Percentiles rank a stretch among this genome's conserved stretches.
Conservation (phyloP, 1,140 invertebrate genomes). For the Neodiprion pinetum region DNA sequence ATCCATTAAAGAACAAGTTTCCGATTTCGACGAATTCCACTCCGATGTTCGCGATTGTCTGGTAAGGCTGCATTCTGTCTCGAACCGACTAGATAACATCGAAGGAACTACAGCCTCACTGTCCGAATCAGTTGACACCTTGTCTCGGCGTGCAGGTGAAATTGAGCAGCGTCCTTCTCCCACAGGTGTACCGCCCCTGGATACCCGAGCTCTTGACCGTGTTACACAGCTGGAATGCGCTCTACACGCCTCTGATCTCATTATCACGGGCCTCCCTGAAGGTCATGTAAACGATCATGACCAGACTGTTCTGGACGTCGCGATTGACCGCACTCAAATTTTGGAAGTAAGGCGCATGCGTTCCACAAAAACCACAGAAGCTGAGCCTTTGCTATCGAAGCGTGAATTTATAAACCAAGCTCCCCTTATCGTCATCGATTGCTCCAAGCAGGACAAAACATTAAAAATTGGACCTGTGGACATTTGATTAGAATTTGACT, state of each 20-base stretch:
- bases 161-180: neutral
- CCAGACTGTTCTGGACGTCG: neutral
- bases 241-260: too few species aligned
- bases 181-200: neutral
- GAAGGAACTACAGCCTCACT: neutral
- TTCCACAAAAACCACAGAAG: neutral
- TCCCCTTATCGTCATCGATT: too few species aligned
- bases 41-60: constrained; percentile 1
- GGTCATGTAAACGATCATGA: neutral
- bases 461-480: too few species aligned
- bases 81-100: neutral
- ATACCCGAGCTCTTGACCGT: neutral
- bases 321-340: neutral
- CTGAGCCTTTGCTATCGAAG: too few species aligned
- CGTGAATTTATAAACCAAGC: too few species aligned
- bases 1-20: constrained; percentile 5
- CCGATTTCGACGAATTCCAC: neutral
- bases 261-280: neutral
- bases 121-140: neutral
- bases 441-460: too few species aligned
- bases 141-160: neutral
- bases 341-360: neutral
- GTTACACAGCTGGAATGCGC: neutral
- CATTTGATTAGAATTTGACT: too few species aligned
- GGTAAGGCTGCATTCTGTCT: neutral